These are phyloP conservation scores for Parasteatoda tepidariorum DNA, from an alignment of 1,140 invertebrate genomes.

Conservation along the genomic window DNA sequence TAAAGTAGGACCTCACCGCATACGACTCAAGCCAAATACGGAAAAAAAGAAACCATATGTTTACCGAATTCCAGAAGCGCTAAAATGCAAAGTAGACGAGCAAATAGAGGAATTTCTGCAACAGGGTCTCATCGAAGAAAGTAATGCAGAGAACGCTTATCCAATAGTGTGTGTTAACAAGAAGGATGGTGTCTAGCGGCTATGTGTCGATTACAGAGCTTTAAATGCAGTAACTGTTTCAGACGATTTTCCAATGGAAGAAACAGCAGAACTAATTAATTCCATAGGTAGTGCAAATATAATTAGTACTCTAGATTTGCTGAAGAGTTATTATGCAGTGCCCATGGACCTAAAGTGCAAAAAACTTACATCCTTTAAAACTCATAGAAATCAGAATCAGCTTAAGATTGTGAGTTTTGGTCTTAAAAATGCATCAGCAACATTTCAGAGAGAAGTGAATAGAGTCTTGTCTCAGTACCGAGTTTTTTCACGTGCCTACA, in stretches of 20 bases:
- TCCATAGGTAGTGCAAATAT: neutral
- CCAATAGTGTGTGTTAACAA: neutral
- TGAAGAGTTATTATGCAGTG: conserved; percentile 59
- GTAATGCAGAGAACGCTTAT: neutral
- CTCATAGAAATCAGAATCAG: conserved; percentile 9
- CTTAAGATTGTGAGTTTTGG: conserved; percentile 63
- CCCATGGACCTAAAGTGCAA: conserved; percentile 62
- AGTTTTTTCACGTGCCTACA: conserved; percentile 56
- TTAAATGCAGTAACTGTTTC: neutral
- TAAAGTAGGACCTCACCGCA: neutral
- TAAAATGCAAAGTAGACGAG: neutral
- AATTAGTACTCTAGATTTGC: neutral
- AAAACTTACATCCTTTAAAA: conserved; percentile 48
- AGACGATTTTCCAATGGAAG: neutral
- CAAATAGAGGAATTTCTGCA: neutral
- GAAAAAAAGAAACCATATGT: neutral
- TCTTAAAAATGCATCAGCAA: conserved; percentile 64
- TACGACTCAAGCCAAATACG: neutral
- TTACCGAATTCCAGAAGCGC: neutral
- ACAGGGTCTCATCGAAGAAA: neutral
- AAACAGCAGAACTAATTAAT: neutral
- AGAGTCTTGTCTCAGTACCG: conserved; percentile 50
- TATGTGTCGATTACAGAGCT: neutral
- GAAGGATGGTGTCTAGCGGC: neutral
- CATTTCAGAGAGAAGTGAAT: conserved; percentile 65